These are phyloP conservation scores for Tupaia tana DNA, from an alignment of 2,113 vertebrate species.

Conservation along the genomic window DNA sequence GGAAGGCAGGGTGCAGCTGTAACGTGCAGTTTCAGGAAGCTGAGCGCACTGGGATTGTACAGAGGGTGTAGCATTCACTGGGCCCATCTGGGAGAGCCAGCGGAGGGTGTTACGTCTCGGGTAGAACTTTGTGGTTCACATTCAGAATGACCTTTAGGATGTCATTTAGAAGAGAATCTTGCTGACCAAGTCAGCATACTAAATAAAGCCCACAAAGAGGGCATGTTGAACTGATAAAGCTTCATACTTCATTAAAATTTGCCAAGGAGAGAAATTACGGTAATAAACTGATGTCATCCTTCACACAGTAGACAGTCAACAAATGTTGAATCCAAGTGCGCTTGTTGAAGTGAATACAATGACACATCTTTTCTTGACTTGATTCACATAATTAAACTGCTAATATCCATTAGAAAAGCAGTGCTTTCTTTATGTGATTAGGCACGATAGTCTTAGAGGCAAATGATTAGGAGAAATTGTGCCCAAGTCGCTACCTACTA, in stretches of 20 bases:
- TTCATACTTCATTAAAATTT: conserved; percentile 34
- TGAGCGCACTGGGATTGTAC: neutral
- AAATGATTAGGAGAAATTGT: neutral
- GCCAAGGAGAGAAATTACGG: neutral
- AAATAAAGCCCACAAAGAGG: neutral
- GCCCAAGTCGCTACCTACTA: neutral
- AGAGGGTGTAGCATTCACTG: neutral
- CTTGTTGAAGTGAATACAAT: neutral
- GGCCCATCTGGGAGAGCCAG: neutral
- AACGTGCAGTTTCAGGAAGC: neutral
- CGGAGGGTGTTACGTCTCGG: neutral
- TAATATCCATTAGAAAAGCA: neutral
- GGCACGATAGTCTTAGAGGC: conserved; percentile 35
- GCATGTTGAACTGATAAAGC: neutral
- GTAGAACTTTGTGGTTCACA: neutral
- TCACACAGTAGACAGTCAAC: neutral
- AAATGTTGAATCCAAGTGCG: neutral
- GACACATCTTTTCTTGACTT: neutral
- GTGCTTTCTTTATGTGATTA: conserved; percentile 20
- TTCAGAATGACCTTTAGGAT: conserved; percentile 10
- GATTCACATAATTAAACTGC: neutral
- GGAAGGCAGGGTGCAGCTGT: conserved; percentile 2
- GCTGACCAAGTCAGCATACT: neutral
- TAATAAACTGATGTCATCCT: neutral
- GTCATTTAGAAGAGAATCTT: neutral